Base-by-base conservation (phyloP, 2,797 vertebrate genomes). In the Microcaecilia unicolor region DNA sequence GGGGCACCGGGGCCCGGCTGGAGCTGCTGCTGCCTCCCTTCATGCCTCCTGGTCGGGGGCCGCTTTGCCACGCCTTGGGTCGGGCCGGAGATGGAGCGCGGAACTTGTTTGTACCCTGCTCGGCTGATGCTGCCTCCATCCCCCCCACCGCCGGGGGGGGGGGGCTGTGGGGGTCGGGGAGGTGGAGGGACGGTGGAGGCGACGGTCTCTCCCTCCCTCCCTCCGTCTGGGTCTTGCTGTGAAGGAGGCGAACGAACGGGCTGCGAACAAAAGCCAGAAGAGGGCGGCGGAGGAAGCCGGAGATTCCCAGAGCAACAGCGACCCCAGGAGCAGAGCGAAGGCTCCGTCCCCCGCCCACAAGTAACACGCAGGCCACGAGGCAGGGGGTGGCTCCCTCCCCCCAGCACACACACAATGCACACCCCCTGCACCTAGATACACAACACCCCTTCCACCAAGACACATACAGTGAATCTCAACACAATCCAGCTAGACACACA, bases 41-140 rank as follows among this genome's bases (percentile, higher is more conserved):
- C 80, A 69, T 44, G 81, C 78, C 23, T 79, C 72, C 50, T 58
- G 76, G 28, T 82, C 45, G 18, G 62, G 62, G 32, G 57, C 67
- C 36, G 29, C 43, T 48, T 14, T 89, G 84, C 22, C 89, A 86
- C 67, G 85, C 84, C 73, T 85, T 93, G n/a, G 92, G 93, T 66
- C 93, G 80, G 12, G 92, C 93, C 9, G 93, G 93, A 4, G 93
- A 95, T 9, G 92, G 91, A 15, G 92, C 91, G 34, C 93, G 84
- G 16, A 79, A 58, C 59, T 90, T 93, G 64, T 92, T 95, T 74
- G 87, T 91, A 56, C 76, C 51, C 34, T 38, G 41, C 23, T 32
- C 41, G 25, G 34, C 32, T n/a, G n/a, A n/a, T n/a, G n/a, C n/a
- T 21, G 31, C 22, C 20, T 36, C 44, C 14, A 37, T 34, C 34